Evolutionary conservation across 2,113 vertebrate genomes (phyloP).

Genomic region (Tupaia chinensis): DNA sequence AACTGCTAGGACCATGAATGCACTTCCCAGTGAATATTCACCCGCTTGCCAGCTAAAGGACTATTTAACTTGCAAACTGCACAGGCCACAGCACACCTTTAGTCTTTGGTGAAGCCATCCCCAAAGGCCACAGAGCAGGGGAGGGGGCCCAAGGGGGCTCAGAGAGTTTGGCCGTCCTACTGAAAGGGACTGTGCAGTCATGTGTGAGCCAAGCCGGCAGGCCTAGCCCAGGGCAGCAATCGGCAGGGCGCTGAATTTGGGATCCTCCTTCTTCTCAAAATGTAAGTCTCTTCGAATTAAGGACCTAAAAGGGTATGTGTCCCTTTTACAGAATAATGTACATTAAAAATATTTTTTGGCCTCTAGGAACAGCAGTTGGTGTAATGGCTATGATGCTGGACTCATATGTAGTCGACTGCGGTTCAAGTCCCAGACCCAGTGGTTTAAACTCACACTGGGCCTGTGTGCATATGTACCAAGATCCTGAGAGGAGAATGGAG

Average conservation of each 20-base stretch:
- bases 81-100: accelerated
- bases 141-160: too few species aligned
- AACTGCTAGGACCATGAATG: background rate
- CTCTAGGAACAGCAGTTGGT: too few species aligned
- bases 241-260: background rate
- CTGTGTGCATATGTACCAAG: too few species aligned
- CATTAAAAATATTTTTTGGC: background rate
- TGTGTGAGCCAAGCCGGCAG: too few species aligned
- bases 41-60: background rate
- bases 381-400: too few species aligned
- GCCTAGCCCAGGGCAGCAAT: background rate
- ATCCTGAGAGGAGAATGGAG: too few species aligned
- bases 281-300: background rate
- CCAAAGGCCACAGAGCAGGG: too few species aligned
- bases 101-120: background rate
- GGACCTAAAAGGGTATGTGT: background rate
- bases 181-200: too few species aligned
- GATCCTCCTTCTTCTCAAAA: background rate
- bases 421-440: too few species aligned
- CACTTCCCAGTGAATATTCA: background rate
- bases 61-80: background rate
- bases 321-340: background rate
- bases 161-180: too few species aligned
- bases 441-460: too few species aligned
- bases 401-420: too few species aligned